Conservation (phyloP, 2,113 vertebrate species). For the Chelonoidis abingdonii region DNA sequence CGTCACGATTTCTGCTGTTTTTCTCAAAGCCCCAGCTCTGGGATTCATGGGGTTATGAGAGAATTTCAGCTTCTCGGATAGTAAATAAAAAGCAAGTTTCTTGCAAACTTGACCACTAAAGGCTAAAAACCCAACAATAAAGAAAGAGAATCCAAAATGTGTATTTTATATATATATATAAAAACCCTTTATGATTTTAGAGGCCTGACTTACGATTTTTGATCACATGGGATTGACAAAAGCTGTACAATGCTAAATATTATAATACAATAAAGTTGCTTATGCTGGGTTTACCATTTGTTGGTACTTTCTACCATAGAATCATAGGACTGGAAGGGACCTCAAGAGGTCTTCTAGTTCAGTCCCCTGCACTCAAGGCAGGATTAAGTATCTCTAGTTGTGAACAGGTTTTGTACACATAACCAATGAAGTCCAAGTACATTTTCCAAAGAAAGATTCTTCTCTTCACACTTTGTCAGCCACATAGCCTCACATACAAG, state of each 20-base stretch:
- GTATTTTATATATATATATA: too few species aligned
- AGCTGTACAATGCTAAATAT: accelerated
- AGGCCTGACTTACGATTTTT: background rate
- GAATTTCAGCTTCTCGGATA: background rate
- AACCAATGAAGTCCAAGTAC: background rate
- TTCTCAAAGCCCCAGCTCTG: background rate
- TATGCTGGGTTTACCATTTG: accelerated
- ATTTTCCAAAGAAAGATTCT: slow-evolving; percentile 44
- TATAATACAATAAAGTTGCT: accelerated
- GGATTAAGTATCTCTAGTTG: background rate
- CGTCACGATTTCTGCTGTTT: background rate
- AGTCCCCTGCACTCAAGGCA: too few species aligned
- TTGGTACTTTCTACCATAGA: background rate
- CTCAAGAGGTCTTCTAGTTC: too few species aligned
- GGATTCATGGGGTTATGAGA: too few species aligned
- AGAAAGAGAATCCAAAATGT: accelerated
- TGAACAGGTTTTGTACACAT: background rate
- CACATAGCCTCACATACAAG: slow-evolving; percentile 46
- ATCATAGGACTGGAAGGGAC: too few species aligned
- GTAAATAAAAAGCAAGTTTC: accelerated
- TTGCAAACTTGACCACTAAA: background rate
- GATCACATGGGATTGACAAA: background rate
- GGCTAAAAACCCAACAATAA: accelerated
- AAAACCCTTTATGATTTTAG: too few species aligned
- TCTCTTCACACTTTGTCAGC: slow-evolving; percentile 46